These are phyloP conservation scores for Agrotis segetum DNA, from an alignment of 2,888 invertebrate genomes.

Conservation along the genomic window DNA sequence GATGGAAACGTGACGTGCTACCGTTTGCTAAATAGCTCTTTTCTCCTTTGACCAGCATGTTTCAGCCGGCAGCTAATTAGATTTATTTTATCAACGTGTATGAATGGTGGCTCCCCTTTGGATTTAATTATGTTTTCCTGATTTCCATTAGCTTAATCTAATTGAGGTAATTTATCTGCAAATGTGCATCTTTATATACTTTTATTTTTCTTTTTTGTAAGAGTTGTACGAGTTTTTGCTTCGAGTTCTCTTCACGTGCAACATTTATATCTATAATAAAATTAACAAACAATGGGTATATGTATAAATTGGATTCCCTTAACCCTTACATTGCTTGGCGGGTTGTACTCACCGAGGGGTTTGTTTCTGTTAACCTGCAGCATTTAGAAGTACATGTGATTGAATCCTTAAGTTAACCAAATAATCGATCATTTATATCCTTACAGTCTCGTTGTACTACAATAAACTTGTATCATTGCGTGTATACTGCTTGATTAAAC, in stretches of 20 bases:
- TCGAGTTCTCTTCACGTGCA: neutral
- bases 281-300: neutral
- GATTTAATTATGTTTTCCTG: conserved; percentile 29
- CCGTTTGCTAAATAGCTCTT: conserved; percentile 51
- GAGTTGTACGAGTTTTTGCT: neutral
- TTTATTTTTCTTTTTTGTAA: conserved; percentile 11
- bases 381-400: conserved; percentile 9
- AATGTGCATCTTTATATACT: conserved; percentile 6
- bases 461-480: conserved; percentile 56
- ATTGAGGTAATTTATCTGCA: conserved; percentile 25
- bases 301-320: neutral
- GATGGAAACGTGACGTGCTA: conserved; percentile 37
- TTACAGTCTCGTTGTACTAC: conserved; percentile 46
- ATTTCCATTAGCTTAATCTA: conserved; percentile 44
- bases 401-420: conserved; percentile 26
- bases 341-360: neutral
- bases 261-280: neutral
- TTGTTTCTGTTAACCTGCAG: neutral
- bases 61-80: conserved; percentile 42
- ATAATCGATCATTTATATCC: conserved; percentile 20
- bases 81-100: conserved; percentile 44
- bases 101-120: conserved; percentile 26
- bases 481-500: conserved; percentile 62
- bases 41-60: conserved; percentile 34
- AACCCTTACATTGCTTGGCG: neutral